A percentile compares a stretch with the other conserved stretches of the same genome.
These are phyloP conservation scores for Oophaga pumilio DNA, from an alignment of 2,113 vertebrate species.

Conservation along the genomic window DNA sequence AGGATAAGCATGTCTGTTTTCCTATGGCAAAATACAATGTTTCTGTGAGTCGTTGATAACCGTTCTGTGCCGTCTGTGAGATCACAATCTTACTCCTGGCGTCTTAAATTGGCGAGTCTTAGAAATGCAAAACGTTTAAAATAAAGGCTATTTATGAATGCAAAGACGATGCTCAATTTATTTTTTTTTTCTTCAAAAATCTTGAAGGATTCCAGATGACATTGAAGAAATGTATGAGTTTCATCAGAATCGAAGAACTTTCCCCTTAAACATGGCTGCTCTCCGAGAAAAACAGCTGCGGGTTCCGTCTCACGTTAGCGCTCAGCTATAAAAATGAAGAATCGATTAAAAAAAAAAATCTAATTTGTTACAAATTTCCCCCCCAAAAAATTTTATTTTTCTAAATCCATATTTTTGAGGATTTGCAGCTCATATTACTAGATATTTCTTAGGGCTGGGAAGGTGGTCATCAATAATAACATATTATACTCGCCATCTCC, in stretches of 20 bases:
- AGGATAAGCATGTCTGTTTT: conserved; percentile 46
- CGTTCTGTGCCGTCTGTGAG: conserved; percentile 38
- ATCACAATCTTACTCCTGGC: conserved; percentile 22
- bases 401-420: too few relatives aligned
- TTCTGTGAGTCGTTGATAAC: conserved; percentile 49
- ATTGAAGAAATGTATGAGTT: background rate
- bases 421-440: too few relatives aligned
- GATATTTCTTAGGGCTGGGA: too few relatives aligned
- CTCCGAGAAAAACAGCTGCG: too few relatives aligned
- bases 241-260: background rate
- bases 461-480: too few relatives aligned
- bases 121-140: conserved; percentile 1
- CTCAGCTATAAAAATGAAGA: too few relatives aligned
- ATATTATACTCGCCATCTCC: too few relatives aligned
- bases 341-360: too few relatives aligned
- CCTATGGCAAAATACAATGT: conserved; percentile 47
- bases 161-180: background rate
- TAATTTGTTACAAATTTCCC: too few relatives aligned
- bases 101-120: background rate
- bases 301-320: too few relatives aligned
- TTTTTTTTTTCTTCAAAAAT: background rate
- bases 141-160: conserved; percentile 19
- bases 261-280: background rate
- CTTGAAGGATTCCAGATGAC: background rate
- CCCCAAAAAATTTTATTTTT: too few relatives aligned